Conservation (phyloP, 2,888 invertebrate genomes). For the Pollenia griseotomentosa region DNA sequence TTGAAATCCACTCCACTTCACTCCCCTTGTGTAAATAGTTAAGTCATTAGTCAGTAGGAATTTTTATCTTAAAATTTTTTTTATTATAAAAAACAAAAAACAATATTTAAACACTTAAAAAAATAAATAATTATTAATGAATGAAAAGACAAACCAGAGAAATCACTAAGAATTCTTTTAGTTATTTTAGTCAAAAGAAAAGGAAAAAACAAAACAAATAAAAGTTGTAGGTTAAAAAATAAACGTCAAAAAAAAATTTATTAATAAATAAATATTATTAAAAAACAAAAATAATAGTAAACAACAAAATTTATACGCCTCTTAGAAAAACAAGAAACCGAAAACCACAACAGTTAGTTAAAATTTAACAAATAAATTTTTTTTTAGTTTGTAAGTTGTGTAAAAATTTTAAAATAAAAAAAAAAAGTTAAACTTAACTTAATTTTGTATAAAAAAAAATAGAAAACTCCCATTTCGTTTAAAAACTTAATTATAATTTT, state of each 20-base stretch:
- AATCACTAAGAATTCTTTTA: conserved; percentile 55
- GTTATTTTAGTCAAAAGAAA: conserved; percentile 63
- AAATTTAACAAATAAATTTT: conserved; percentile 63
- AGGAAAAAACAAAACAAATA: conserved; percentile 38
- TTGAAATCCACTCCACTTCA: conserved; percentile 16
- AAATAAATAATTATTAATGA: conserved; percentile 53
- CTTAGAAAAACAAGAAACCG: conserved; percentile 49
- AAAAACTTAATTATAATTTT: conserved; percentile 26
- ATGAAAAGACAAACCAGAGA: conserved; percentile 45
- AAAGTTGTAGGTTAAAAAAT: conserved; percentile 63
- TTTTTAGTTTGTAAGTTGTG: conserved; percentile 66
- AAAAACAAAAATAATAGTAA: conserved; percentile 40
- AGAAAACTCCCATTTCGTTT: conserved; percentile 8
- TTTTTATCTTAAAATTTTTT: conserved; percentile 81
- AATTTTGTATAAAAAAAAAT: conserved; percentile 51
- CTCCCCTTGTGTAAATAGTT: conserved; percentile 81
- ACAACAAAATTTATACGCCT: conserved; percentile 63
- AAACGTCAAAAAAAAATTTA: conserved; percentile 33
- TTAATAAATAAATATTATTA: conserved; percentile 40
- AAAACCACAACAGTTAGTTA: conserved; percentile 49
- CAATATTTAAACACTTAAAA: conserved; percentile 55
- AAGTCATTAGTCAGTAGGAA: conserved; percentile 82
- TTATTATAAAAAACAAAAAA: conserved; percentile 58
- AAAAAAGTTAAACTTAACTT: conserved; percentile 53
- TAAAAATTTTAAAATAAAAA: conserved; percentile 57